Evolutionary conservation across 2,797 vertebrate genomes (phyloP), one percentile per base, ranked within the genome.

Genomic region (Galagoides demidoff): DNA sequence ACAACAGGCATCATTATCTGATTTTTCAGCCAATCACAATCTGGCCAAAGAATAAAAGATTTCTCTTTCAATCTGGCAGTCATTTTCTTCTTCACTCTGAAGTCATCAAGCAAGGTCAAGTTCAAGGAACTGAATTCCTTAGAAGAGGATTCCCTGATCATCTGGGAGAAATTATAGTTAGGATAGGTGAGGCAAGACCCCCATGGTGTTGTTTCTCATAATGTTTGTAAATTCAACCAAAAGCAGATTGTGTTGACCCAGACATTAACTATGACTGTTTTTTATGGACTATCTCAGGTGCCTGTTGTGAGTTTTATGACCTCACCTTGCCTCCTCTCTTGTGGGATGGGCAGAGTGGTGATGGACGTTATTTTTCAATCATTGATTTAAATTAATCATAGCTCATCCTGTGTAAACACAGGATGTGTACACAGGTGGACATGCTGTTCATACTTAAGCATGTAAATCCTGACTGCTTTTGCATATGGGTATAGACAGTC

Each of bases 351-450:
- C 85, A 89, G 39, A 37, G 61, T 87, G 52, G 90, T 84, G 37
- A 63, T 57, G 25, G 79, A 37, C 34, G 64, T 88, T 96, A 59
- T 90, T 91, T 85, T 94, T 71, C 29, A 97, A 88, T 96, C 82
- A 92, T 84, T 96, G 93, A 94, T 96, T 96, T 96, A 85, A 97
- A 97, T 96, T 94, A 84, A 92, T 97, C 85, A 91, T 76, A 87
- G 71, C 66, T 96, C 55, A 94, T 95, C 90, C 89, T 95, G 57
- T 96, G 83, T 70, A 95, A 98, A 97, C 71, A 94, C 39, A 76
- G 57, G 55, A 37, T 97, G 85, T 97, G 86, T 97, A 95, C 95
- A 95, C 96, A 97, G 94, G 90, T 96, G 90, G 92, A 84, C 71
- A 84, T 73, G 55, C 23, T 90, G 96, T 85, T 95, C 83, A 74